phyloP scores from a whole-genome alignment of 2,797 vertebrate genomes.

The Propithecus deckenii region DNA sequence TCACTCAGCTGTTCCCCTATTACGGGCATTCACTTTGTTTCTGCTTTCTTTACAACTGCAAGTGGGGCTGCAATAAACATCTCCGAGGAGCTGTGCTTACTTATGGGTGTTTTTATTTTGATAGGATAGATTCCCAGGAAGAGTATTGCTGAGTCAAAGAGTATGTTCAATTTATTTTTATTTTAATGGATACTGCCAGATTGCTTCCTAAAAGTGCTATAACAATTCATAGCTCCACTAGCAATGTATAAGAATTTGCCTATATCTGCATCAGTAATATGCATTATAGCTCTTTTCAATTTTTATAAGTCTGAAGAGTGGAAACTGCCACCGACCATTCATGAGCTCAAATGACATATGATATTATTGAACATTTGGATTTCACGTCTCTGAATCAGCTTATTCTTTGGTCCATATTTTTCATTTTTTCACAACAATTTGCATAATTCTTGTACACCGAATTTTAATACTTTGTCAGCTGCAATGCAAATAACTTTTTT shows the following conservation, averaged over 20 bases:
- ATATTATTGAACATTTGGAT: not conserved
- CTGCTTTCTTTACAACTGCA: not conserved
- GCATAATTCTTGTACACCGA: not conserved
- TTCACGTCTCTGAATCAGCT: not conserved
- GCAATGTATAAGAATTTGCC: not conserved
- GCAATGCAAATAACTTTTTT: not conserved
- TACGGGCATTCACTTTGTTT: not conserved
- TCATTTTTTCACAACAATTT: not conserved
- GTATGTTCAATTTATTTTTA: slow-evolving; percentile 41
- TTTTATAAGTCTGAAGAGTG: not conserved
- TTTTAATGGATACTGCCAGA: slow-evolving; percentile 26
- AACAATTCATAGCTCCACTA: not conserved
- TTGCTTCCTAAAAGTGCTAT: not conserved
- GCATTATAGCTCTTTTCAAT: not conserved
- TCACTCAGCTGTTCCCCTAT: not conserved
- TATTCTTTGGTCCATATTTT: not conserved
- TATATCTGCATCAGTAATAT: not conserved
- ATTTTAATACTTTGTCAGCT: not conserved
- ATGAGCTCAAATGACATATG: not conserved
- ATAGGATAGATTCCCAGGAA: not conserved
- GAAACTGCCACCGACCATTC: not conserved
- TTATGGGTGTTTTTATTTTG: not conserved
- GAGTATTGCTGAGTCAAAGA: slow-evolving; percentile 44
- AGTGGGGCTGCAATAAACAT: not conserved
- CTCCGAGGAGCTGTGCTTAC: not conserved